Percentiles rank a stretch among this genome's conserved stretches.
phyloP scores from a whole-genome alignment of 2,113 vertebrate genomes.

The Maccullochella peelii region DNA sequence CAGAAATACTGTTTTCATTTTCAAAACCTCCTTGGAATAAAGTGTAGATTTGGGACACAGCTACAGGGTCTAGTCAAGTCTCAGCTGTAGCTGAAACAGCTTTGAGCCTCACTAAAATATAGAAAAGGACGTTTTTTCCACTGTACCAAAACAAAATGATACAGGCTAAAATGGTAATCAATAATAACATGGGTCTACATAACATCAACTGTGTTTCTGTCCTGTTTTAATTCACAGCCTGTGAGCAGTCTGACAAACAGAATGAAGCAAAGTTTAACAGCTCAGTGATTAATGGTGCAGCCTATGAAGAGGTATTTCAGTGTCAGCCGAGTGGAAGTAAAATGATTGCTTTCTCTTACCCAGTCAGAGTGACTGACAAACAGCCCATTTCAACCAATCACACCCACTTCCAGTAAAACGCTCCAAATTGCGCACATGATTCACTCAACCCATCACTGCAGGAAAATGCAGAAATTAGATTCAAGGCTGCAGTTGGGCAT shows the following conservation, averaged over 20 bases:
- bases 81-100: slow-evolving; percentile 6
- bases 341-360: slow-evolving; percentile 40
- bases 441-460: slow-evolving; percentile 62
- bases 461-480: slow-evolving; percentile 70
- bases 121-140: background rate
- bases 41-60: background rate
- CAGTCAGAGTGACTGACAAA: slow-evolving; percentile 60
- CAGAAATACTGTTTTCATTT: background rate
- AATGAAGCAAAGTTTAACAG: slow-evolving; percentile 52
- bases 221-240: slow-evolving; percentile 33
- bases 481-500: slow-evolving; percentile 81
- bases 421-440: slow-evolving; percentile 54
- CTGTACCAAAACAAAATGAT: background rate
- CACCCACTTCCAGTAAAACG: slow-evolving; percentile 66
- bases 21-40: background rate
- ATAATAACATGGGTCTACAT: slow-evolving; percentile 6
- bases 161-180: slow-evolving; percentile 6
- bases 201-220: slow-evolving; percentile 21
- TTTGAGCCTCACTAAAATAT: background rate
- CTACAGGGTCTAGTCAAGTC: background rate
- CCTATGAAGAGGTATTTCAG: slow-evolving; percentile 45
- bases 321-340: slow-evolving; percentile 52
- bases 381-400: slow-evolving; percentile 54
- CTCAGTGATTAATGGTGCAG: slow-evolving; percentile 52
- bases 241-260: slow-evolving; percentile 49